Evolutionary conservation across 1,140 invertebrate species (phyloP).

Genomic region (Paralvinella palmiformis): DNA sequence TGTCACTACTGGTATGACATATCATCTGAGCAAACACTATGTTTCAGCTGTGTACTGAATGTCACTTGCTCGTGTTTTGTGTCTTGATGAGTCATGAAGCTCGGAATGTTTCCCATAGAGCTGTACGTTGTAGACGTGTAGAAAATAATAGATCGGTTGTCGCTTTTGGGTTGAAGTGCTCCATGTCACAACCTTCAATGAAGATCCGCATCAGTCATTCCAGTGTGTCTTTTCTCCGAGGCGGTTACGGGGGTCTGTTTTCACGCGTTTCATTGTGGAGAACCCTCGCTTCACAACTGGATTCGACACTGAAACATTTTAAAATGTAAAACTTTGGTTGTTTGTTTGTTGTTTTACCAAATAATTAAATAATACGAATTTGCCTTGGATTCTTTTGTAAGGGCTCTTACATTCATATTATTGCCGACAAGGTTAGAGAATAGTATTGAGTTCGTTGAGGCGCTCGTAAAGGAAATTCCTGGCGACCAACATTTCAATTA

Average conservation of each 20-base stretch:
- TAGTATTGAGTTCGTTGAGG: no score
- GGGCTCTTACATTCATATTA: background rate
- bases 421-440: background rate
- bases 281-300: conserved; percentile 1
- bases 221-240: conserved; percentile 1
- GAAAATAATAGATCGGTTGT: background rate
- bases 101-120: conserved; percentile 3
- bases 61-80: background rate
- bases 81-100: background rate
- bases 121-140: background rate
- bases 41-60: background rate
- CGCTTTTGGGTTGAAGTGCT: conserved; percentile 6
- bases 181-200: background rate
- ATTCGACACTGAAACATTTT: conserved; percentile 2
- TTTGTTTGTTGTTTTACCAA: background rate
- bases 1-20: no score
- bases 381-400: conserved; percentile 4
- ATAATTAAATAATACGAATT: background rate
- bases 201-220: conserved; percentile 2
- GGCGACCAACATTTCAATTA: no score
- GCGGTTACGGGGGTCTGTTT: background rate
- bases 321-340: background rate
- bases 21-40: no score
- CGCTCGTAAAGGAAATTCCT: no score
- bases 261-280: background rate